These are phyloP conservation scores for Vulpes ferrilata DNA, from an alignment of 2,113 vertebrate genomes.

Conservation along the genomic window DNA sequence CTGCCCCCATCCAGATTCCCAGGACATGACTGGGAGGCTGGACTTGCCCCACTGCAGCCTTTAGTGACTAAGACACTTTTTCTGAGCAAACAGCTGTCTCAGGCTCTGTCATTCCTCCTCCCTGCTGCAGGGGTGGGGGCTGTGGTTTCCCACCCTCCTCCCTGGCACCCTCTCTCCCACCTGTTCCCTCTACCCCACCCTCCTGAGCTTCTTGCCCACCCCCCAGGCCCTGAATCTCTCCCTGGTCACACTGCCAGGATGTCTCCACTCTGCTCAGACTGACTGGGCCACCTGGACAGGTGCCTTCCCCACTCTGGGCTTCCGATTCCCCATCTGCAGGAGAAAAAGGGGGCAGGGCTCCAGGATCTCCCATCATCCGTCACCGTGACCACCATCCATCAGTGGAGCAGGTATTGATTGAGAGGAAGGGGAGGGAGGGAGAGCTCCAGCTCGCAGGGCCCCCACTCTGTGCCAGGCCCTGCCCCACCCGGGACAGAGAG, in stretches of 20 bases:
- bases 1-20: constrained; percentile 68
- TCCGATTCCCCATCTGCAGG: not conserved
- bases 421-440: not conserved
- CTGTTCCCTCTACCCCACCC: constrained; percentile 28
- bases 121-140: not conserved
- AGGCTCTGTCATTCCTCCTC: not conserved
- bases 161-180: not conserved
- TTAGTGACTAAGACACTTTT: constrained; percentile 78
- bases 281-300: not conserved
- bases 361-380: constrained; percentile 35
- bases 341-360: not conserved
- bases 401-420: constrained; percentile 72
- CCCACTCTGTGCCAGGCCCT: not conserved
- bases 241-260: not conserved
- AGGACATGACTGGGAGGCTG: constrained; percentile 59
- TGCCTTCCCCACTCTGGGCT: not conserved
- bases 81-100: constrained; percentile 77
- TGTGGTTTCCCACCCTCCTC: not conserved
- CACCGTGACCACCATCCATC: constrained; percentile 67
- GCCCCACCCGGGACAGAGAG: not conserved
- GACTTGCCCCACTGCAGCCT: not conserved
- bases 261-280: not conserved
- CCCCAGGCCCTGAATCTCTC: not conserved
- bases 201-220: not conserved
- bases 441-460: constrained; percentile 40